phyloP scores from a whole-genome alignment of 2,888 invertebrate genomes.

The Cataglyphis albicans region DNA sequence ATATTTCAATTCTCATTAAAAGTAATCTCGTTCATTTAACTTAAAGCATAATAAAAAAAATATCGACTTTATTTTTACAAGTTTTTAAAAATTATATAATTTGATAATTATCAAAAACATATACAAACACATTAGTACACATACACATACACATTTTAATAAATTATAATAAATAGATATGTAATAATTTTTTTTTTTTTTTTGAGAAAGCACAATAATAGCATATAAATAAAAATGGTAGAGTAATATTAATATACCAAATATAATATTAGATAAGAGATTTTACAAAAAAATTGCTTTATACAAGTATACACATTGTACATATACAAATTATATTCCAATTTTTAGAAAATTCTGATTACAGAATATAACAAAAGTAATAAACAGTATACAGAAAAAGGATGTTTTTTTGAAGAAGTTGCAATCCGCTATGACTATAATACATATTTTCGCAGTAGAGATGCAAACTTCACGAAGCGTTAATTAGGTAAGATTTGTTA shows the following conservation, averaged over 20 bases:
- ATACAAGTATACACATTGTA: no score
- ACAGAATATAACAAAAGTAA: no score
- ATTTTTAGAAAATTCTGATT: no score
- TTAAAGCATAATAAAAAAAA: background rate
- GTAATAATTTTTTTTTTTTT: background rate
- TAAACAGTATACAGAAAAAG: background rate
- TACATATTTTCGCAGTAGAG: slow-evolving; percentile 30
- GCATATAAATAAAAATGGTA: background rate
- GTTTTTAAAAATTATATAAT: background rate
- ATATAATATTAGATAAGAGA: background rate
- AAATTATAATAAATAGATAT: background rate
- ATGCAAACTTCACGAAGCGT: slow-evolving; percentile 43
- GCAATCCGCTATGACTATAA: background rate
- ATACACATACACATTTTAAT: background rate
- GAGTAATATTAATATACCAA: background rate
- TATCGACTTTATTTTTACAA: background rate
- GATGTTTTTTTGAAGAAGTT: background rate
- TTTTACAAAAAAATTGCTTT: background rate
- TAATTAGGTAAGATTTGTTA: slow-evolving; percentile 74
- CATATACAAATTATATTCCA: no score
- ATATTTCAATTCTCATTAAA: background rate
- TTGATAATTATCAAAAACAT: background rate
- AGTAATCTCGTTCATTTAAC: background rate
- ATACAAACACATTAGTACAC: no score
- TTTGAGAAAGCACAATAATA: background rate